Percentiles rank a stretch among this genome's conserved stretches.
These are phyloP conservation scores for Agelastica alni DNA, from an alignment of 2,888 invertebrate genomes.

Conservation along the genomic window DNA sequence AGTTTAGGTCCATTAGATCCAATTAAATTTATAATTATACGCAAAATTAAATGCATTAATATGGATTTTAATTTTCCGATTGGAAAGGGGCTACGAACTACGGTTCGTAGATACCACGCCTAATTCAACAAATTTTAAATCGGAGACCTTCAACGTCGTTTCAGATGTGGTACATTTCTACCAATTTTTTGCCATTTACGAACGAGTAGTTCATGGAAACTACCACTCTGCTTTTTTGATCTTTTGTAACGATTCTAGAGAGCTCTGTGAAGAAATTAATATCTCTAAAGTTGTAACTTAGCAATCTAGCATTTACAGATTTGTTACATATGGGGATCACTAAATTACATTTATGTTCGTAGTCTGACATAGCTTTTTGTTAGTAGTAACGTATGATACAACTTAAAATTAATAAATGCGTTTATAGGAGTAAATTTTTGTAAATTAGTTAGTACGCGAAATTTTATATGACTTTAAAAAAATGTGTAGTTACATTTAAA, in stretches of 20 bases:
- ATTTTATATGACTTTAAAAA: too few species aligned
- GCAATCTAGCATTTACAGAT: constrained; percentile 29
- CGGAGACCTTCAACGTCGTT: too few species aligned
- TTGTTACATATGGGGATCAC: constrained; percentile 35
- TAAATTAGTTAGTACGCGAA: background rate
- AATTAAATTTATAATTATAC: too few species aligned
- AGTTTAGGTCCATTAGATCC: too few species aligned
- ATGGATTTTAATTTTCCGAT: too few species aligned
- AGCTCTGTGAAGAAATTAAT: constrained; percentile 18
- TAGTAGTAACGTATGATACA: too few species aligned
- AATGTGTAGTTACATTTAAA: too few species aligned
- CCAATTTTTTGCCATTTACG: constrained; percentile 2
- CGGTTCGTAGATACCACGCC: too few species aligned
- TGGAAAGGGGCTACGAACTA: too few species aligned
- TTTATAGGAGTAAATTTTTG: background rate
- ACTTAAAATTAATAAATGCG: too few species aligned
- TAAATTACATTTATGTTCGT: constrained; percentile 14
- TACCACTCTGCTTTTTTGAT: constrained; percentile 18
- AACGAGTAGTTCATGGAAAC: constrained; percentile 11
- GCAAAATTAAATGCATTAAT: too few species aligned
- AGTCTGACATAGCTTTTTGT: constrained; percentile 20
- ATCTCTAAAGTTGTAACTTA: constrained; percentile 17
- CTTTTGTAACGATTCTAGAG: constrained; percentile 17
- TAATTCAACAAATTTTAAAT: too few species aligned
- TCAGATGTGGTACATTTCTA: constrained; percentile 10